phyloP scores from a whole-genome alignment of 2,113 vertebrate genomes.

The Serinus canaria region DNA sequence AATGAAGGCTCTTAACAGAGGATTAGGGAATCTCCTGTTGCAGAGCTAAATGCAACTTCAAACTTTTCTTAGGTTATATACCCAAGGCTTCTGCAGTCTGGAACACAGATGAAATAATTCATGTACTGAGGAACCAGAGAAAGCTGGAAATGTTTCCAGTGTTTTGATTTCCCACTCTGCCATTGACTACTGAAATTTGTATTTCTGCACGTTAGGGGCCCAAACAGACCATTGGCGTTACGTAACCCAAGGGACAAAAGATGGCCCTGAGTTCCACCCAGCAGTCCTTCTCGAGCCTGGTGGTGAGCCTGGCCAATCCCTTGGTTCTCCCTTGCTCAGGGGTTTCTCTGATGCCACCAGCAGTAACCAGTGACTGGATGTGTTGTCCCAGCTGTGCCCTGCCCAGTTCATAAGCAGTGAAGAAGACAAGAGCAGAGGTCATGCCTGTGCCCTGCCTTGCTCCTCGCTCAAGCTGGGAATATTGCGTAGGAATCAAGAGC shows the following conservation, averaged over 20 bases:
- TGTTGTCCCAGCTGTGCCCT: not conserved
- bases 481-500: not conserved
- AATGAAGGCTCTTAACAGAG: not conserved
- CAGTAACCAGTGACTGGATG: accelerated
- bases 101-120: not conserved
- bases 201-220: not conserved
- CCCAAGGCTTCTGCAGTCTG: not conserved
- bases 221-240: not conserved
- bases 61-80: not conserved
- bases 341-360: not conserved
- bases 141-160: not conserved
- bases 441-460: not conserved
- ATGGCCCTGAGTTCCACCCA: not conserved
- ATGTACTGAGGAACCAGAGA: not conserved
- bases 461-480: not conserved
- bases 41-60: not conserved
- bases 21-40: not conserved
- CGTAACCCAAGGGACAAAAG: not conserved
- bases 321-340: not conserved
- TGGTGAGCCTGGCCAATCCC: not conserved
- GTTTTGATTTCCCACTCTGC: not conserved
- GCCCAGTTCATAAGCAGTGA: not conserved
- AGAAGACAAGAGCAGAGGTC: not conserved
- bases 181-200: not conserved
- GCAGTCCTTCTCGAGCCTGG: not conserved